Evolutionary conservation across 1,140 invertebrate species (phyloP).

Genomic region (Mercenaria mercenaria): DNA sequence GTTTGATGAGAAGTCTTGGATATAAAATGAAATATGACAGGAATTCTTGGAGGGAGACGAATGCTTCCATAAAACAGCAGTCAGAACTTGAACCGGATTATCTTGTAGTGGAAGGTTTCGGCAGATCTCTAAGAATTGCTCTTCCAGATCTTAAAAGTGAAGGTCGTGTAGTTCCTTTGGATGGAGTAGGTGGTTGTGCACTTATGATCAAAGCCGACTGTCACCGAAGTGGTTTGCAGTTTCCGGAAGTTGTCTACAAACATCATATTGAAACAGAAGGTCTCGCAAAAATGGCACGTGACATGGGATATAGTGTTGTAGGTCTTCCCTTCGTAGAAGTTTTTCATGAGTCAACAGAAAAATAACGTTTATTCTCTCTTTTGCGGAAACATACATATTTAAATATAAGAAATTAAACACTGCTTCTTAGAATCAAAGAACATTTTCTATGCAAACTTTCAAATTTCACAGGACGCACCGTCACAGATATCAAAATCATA

Average conservation of each 20-base stretch:
- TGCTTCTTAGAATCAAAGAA: no score
- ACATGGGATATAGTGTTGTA: constrained; percentile 77
- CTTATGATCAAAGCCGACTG: constrained; percentile 72
- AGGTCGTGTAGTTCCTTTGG: constrained; percentile 79
- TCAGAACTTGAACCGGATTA: constrained; percentile 53
- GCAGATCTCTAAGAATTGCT: constrained; percentile 70
- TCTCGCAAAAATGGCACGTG: constrained; percentile 81
- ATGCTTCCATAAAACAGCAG: constrained; percentile 69
- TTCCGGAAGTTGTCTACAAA: constrained; percentile 32
- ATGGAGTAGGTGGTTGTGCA: constrained; percentile 83
- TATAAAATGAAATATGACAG: constrained; percentile 77
- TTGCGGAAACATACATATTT: no score
- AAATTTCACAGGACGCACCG: no score
- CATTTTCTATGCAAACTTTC: no score
- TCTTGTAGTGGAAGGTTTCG: constrained; percentile 81
- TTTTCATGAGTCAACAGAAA: constrained; percentile 76
- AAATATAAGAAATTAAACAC: no score
- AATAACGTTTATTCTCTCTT: no score
- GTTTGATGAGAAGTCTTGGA: constrained; percentile 68
- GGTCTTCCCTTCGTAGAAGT: constrained; percentile 82
- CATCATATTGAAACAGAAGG: constrained; percentile 84
- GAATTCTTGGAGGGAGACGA: constrained; percentile 83
- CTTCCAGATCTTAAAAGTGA: constrained; percentile 78
- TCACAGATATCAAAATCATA: no score
- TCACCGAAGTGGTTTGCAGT: not conserved